Evolutionary conservation across 2,888 invertebrate species (phyloP).

Genomic region (Meghimatium bilineatum): DNA sequence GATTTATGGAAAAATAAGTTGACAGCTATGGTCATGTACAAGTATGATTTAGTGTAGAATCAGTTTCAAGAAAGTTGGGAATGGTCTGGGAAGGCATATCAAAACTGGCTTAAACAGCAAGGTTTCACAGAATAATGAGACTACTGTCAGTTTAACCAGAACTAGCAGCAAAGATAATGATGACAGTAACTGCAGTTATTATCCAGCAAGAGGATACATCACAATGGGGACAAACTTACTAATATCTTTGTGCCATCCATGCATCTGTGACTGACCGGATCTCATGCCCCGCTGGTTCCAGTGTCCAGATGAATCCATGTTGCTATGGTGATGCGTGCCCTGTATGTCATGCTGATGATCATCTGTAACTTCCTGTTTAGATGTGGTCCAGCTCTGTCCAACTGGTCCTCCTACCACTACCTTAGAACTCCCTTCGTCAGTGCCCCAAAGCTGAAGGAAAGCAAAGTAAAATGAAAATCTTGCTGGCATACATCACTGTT

Average conservation of each 20-base stretch:
- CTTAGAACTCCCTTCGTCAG: constrained; percentile 4
- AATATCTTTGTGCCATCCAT: constrained; percentile 39
- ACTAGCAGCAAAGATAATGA: no score
- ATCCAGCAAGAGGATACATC: neutral
- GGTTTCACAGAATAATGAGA: no score
- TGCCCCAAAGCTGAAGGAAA: neutral
- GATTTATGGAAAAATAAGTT: no score
- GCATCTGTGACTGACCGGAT: neutral
- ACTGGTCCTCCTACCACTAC: constrained; percentile 30
- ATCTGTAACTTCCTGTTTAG: constrained; percentile 26
- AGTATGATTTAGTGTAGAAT: no score
- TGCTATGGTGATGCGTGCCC: constrained; percentile 12
- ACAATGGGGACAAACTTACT: neutral
- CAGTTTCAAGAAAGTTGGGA: no score
- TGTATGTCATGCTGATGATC: constrained; percentile 25
- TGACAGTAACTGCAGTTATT: no score
- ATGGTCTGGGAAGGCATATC: no score
- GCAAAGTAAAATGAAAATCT: neutral
- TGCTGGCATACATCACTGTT: no score
- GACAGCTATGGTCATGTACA: no score
- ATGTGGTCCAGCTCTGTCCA: neutral
- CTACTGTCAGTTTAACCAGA: no score
- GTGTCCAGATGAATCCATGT: constrained; percentile 12
- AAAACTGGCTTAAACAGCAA: no score
- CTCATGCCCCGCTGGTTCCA: constrained; percentile 21